These are phyloP conservation scores for Poeciliopsis gracilis DNA, from an alignment of 2,797 vertebrate species.

Conservation along the genomic window DNA sequence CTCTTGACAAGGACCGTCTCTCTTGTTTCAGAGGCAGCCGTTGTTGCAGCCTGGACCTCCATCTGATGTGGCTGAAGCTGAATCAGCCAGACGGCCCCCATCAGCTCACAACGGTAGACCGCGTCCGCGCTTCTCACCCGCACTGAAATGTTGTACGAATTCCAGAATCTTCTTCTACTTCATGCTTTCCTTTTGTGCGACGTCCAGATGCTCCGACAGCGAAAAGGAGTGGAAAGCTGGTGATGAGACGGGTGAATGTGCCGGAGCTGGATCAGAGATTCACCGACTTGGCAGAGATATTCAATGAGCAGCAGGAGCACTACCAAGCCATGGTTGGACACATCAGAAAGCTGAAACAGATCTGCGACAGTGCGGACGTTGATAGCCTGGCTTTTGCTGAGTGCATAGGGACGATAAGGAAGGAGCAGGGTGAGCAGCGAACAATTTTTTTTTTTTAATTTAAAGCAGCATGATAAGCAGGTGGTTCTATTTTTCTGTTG, in stretches of 20 bases:
- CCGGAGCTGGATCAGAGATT: conserved; percentile 77
- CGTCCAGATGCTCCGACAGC: conserved; percentile 33
- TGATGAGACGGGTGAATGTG: conserved; percentile 67
- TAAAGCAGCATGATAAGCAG: background rate
- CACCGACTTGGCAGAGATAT: conserved; percentile 74
- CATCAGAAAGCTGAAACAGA: conserved; percentile 54
- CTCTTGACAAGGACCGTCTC: background rate
- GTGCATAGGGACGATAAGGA: conserved; percentile 72
- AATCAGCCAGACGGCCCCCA: conserved; percentile 67
- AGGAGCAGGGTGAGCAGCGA: conserved; percentile 72
- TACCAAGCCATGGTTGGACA: conserved; percentile 67
- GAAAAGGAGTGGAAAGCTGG: conserved; percentile 55
- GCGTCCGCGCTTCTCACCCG: background rate
- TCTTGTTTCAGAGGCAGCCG: conserved; percentile 71
- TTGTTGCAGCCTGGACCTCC: conserved; percentile 59
- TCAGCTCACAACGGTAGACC: conserved; percentile 41
- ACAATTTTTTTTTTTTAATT: background rate
- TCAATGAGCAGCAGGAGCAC: conserved; percentile 78
- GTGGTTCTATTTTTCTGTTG: background rate
- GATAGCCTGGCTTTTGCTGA: conserved; percentile 61
- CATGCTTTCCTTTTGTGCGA: background rate
- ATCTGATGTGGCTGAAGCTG: conserved; percentile 38
- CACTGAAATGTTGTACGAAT: background rate
- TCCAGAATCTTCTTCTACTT: background rate
- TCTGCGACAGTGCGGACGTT: conserved; percentile 48